Base-by-base conservation (phyloP, 2,888 invertebrate species). In the Crioceris asparagi region DNA sequence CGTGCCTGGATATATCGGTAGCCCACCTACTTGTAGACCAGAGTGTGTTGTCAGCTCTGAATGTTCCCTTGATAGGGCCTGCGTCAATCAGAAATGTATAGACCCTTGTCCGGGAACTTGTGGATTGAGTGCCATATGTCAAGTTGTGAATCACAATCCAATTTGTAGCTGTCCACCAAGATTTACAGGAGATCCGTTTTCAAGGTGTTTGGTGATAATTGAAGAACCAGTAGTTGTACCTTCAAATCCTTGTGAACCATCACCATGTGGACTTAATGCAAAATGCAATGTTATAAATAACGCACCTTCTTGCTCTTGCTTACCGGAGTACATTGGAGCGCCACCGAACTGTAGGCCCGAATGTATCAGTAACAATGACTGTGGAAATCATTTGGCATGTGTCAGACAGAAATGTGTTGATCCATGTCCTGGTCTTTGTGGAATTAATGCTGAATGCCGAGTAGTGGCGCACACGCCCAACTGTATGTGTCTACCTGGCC, bases 101-200 rank as follows among this genome's bases (percentile, higher is more conserved):
- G 78, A 83, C 59, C 83, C 83, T n/a, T 83, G 83, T 46, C 77
- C 76, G 3, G 81, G 82, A 19, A 76, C 79, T 8, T 85, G 84
- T 55, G 84, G 83, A 11, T 65, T 75, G 30, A 75, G 75, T 54
- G 81, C 83, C 1, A 55, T 73, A 32, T 85, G 84, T 52, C 72
- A 74, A 53, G 81, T 83, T 3, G 71, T 76, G 10, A 81, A 81
- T 51, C 84, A 85, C 56, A 77, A 75, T 51, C 83, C 84, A 25
- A 75, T 79, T 56, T 83, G 83, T 53, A 73, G 71, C 36, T 83
- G 83, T 53, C 74, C 74, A 4, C 55, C 66, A 2, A 67, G 71
- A 58, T 72, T 74, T 56, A 76, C 76, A 11, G 83, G 83, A 19
- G 77, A 81, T 60, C 79, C 81, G 23, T 79, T 82, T 54, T 69